Evolutionary conservation across 1,140 invertebrate species (phyloP).

Genomic region (Trichogramma pretiosum): DNA sequence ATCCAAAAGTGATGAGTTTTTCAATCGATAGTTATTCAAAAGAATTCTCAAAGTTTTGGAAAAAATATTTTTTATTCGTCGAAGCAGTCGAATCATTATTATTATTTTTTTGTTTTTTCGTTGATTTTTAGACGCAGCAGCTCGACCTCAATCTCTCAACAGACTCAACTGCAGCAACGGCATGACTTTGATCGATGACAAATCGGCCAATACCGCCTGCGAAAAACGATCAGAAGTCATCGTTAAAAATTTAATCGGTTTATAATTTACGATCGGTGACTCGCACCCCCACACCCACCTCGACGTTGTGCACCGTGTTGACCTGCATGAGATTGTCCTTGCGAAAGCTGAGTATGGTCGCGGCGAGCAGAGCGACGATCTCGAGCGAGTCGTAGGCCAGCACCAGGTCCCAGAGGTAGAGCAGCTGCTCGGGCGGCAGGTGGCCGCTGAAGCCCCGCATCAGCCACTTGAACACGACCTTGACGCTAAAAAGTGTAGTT

Average conservation of each 20-base stretch:
- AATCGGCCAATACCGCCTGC: constrained; percentile 76
- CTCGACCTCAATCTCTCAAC: constrained; percentile 49
- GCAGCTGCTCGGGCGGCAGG: constrained; percentile 80
- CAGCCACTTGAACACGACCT: constrained; percentile 91
- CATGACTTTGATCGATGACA: constrained; percentile 82
- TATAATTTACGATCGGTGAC: too few species aligned
- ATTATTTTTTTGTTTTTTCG: too few species aligned
- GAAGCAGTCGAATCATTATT: background rate
- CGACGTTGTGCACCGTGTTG: constrained; percentile 71
- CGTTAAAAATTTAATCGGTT: background rate
- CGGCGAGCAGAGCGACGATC: constrained; percentile 76
- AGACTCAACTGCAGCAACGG: constrained; percentile 68
- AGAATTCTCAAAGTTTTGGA: too few species aligned
- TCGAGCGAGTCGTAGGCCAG: constrained; percentile 87
- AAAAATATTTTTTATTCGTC: too few species aligned
- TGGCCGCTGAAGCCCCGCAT: constrained; percentile 92
- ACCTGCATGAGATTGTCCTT: constrained; percentile 89
- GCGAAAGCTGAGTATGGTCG: constrained; percentile 83
- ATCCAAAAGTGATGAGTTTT: too few species aligned
- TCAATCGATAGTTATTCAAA: too few species aligned
- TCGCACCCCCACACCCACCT: too few species aligned
- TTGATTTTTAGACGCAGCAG: too few species aligned
- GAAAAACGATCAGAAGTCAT: too few species aligned
- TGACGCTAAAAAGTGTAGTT: constrained; percentile 49
- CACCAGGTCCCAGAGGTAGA: constrained; percentile 87